Percentiles rank a stretch among this genome's conserved stretches.
phyloP scores from a whole-genome alignment of 1,140 invertebrate species.

The Tetramorium parvispinum region DNA sequence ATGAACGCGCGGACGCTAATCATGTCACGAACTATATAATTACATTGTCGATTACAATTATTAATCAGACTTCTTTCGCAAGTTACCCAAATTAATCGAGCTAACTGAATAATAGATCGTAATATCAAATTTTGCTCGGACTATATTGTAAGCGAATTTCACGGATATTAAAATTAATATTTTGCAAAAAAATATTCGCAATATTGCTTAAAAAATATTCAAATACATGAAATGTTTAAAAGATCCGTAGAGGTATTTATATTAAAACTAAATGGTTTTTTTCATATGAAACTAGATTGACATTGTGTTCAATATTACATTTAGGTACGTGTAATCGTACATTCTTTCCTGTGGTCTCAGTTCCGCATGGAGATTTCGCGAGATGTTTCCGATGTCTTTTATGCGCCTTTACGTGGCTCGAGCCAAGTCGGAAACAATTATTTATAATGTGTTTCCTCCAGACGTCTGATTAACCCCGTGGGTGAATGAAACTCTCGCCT shows the following conservation, averaged over 20 bases:
- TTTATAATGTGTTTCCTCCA: conserved; percentile 65
- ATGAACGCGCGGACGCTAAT: conserved; percentile 12
- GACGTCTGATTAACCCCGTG: conserved; percentile 63
- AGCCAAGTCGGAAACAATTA: conserved; percentile 60
- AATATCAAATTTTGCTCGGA: not conserved
- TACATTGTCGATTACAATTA: conserved; percentile 41
- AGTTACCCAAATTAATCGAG: conserved; percentile 14
- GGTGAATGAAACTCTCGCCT: conserved; percentile 59
- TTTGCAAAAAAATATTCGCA: not conserved
- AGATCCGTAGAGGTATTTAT: not conserved
- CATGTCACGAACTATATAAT: conserved; percentile 42
- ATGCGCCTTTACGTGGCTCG: conserved; percentile 23
- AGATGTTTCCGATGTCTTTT: conserved; percentile 42
- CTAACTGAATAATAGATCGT: conserved; percentile 3
- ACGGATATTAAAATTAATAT: not conserved
- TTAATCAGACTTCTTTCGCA: conserved; percentile 35
- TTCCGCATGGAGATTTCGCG: conserved; percentile 24
- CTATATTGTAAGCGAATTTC: not conserved
- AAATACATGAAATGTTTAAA: not conserved
- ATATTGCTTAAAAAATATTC: not conserved
- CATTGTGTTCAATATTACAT: conserved; percentile 19
- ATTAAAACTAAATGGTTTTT: not conserved
- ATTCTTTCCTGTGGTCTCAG: not conserved
- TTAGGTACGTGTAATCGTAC: conserved; percentile 15
- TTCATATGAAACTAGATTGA: not conserved